phyloP scores from a whole-genome alignment of 2,113 vertebrate genomes.

The Ochotona princeps region DNA sequence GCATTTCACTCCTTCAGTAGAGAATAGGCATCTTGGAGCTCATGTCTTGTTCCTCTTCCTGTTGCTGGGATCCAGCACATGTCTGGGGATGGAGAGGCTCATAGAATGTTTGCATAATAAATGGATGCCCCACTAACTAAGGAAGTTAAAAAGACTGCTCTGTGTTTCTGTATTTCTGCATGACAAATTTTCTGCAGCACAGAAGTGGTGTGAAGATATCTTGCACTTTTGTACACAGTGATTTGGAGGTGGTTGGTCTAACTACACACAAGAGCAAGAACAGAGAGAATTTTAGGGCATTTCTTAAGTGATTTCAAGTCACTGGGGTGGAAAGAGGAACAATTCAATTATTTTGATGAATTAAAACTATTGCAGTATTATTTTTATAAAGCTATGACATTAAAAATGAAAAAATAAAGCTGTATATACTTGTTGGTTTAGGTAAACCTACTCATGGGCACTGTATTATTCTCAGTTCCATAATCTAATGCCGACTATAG shows the following conservation, averaged over 20 bases:
- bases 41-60: not conserved
- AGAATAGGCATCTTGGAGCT: not conserved
- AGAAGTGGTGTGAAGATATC: not conserved
- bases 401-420: not conserved
- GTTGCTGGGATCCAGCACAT: rapidly evolving
- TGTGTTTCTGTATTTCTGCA: not conserved
- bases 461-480: conserved; percentile 28
- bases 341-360: conserved; percentile 47
- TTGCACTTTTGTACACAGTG: not conserved
- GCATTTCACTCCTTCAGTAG: not conserved
- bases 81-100: not conserved
- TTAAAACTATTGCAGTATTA: not conserved
- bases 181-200: not conserved
- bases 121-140: not conserved
- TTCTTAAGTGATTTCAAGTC: conserved; percentile 30
- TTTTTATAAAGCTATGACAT: conserved; percentile 39
- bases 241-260: not conserved
- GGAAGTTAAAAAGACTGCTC: not conserved
- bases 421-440: conserved; percentile 7
- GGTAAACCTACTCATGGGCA: not conserved
- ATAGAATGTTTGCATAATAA: not conserved
- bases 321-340: not conserved
- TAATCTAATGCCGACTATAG: not conserved
- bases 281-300: not conserved
- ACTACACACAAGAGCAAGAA: conserved; percentile 40